Evolutionary conservation across 2,113 vertebrate genomes (phyloP).

Genomic region (Prionailurus viverrinus): DNA sequence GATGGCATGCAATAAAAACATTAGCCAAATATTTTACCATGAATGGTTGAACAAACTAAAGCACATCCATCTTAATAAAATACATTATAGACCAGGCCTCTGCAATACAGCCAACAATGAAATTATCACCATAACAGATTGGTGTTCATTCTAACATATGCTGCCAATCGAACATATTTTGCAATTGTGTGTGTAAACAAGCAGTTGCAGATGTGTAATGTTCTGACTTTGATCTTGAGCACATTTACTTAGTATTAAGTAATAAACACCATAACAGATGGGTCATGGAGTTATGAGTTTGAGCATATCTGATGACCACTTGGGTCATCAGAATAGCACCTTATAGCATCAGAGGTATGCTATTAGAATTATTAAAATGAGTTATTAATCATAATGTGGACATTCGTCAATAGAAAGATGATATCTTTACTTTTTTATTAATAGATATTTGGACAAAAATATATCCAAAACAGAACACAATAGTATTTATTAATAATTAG

Average conservation of each 20-base stretch:
- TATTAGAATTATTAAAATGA: neutral
- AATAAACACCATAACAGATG: slow-evolving; percentile 47
- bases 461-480: neutral
- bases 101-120: slow-evolving; percentile 71
- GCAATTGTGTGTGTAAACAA: slow-evolving; percentile 64
- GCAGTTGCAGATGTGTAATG: slow-evolving; percentile 72
- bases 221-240: slow-evolving; percentile 62
- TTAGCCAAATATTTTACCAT: slow-evolving; percentile 82
- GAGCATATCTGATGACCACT: neutral
- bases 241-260: slow-evolving; percentile 58
- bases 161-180: slow-evolving; percentile 71
- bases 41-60: slow-evolving; percentile 80
- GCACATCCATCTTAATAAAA: slow-evolving; percentile 78
- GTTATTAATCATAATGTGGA: neutral
- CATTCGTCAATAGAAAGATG: neutral
- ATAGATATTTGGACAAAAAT: neutral
- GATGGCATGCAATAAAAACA: slow-evolving; percentile 83
- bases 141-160: slow-evolving; percentile 82
- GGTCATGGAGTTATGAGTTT: neutral
- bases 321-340: neutral
- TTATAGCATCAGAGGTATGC: neutral
- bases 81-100: slow-evolving; percentile 68
- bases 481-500: neutral
- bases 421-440: neutral
- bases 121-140: slow-evolving; percentile 80